Evolutionary conservation across 2,888 invertebrate species (phyloP).

Genomic region (Agrochola litura): DNA sequence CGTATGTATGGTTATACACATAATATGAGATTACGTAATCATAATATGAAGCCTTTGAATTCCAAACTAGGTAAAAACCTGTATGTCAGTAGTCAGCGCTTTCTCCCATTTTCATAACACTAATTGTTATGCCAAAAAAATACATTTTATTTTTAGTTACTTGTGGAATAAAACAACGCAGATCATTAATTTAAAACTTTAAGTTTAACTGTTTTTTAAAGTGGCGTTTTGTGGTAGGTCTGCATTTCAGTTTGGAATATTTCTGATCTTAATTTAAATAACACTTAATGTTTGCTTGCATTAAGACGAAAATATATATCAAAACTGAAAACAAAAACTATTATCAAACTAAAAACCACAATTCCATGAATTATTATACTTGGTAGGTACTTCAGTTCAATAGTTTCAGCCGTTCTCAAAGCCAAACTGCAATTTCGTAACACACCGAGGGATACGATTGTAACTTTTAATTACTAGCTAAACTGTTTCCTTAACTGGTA

Average conservation of each 20-base stretch:
- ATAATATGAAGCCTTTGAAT: no score
- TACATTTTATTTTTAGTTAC: no score
- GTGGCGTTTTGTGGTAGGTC: no score
- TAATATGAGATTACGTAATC: no score
- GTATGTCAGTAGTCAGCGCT: no score
- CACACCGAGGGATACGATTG: constrained; percentile 25
- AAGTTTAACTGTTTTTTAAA: neutral
- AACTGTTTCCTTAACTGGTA: constrained; percentile 36
- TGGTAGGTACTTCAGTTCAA: neutral
- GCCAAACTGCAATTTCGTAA: constrained; percentile 37
- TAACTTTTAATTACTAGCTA: constrained; percentile 49
- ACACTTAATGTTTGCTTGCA: neutral
- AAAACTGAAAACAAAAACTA: neutral
- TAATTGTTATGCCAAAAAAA: no score
- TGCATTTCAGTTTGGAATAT: neutral
- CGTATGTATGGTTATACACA: no score
- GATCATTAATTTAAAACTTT: neutral
- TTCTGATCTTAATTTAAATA: neutral
- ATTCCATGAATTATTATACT: constrained; percentile 33
- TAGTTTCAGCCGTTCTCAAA: constrained; percentile 14
- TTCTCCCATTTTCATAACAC: no score
- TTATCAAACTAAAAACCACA: neutral
- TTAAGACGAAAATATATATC: no score
- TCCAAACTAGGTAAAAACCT: no score
- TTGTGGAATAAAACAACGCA: neutral